Evolutionary conservation across 1,140 invertebrate species (phyloP).

Genomic region (Charaxes varanes): DNA sequence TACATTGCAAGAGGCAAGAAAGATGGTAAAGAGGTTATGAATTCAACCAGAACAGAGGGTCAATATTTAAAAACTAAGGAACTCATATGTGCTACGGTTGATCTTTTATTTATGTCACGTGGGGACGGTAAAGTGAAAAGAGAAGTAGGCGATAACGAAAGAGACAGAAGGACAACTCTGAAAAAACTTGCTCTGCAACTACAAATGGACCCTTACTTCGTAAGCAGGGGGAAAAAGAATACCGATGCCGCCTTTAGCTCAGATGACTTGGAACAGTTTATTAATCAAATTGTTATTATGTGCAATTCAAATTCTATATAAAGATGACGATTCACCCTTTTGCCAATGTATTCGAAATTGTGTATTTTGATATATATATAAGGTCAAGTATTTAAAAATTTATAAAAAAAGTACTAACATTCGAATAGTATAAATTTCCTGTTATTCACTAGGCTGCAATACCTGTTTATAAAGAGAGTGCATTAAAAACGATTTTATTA

Average conservation of each 20-base stretch:
- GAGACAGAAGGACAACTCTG: slow-evolving; percentile 52
- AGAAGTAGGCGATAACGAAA: slow-evolving; percentile 41
- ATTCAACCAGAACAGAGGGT: slow-evolving; percentile 25
- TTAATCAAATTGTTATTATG: slow-evolving; percentile 37
- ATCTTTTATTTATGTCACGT: slow-evolving; percentile 38
- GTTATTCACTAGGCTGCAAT: slow-evolving; percentile 15
- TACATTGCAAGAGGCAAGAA: slow-evolving; percentile 65
- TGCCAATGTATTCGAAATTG: too few relatives aligned
- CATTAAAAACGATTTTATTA: slow-evolving; percentile 4
- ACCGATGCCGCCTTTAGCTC: slow-evolving; percentile 11
- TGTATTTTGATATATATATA: too few relatives aligned
- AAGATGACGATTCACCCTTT: too few relatives aligned
- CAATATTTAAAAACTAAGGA: slow-evolving; percentile 45
- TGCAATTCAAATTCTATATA: too few relatives aligned
- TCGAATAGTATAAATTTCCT: too few relatives aligned
- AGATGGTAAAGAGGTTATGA: slow-evolving; percentile 22
- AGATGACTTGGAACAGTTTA: slow-evolving; percentile 37
- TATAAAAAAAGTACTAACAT: too few relatives aligned
- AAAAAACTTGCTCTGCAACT: slow-evolving; percentile 58
- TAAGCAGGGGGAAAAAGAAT: slow-evolving; percentile 61
- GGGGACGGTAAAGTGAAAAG: slow-evolving; percentile 39
- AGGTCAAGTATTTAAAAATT: slow-evolving; percentile 16
- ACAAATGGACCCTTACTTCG: slow-evolving; percentile 61
- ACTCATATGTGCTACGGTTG: slow-evolving; percentile 48
- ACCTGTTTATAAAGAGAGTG: slow-evolving; percentile 2